phyloP scores from a whole-genome alignment of 2,113 vertebrate species.

The Fregetta grallaria region DNA sequence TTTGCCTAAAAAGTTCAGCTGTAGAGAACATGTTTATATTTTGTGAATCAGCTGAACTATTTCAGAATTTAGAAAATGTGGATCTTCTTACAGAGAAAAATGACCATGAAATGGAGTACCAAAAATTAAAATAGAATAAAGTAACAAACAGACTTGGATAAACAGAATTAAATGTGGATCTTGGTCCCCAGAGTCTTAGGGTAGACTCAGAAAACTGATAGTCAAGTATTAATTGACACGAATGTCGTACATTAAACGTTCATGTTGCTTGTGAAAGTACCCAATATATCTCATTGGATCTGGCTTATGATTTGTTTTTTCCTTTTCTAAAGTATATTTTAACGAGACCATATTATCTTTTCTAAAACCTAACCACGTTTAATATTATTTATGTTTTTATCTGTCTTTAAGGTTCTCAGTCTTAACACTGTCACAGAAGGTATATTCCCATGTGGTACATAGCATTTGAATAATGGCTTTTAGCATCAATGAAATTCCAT shows the following conservation, averaged over 20 bases:
- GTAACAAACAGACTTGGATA: neutral
- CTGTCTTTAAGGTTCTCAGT: neutral
- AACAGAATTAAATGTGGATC: neutral
- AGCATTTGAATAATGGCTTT: neutral
- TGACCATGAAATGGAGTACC: neutral
- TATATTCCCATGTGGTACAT: neutral
- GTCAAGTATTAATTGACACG: neutral
- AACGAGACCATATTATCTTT: neutral
- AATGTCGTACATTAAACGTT: neutral
- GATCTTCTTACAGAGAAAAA: neutral
- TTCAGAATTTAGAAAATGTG: neutral
- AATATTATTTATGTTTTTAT: neutral
- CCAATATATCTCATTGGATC: neutral
- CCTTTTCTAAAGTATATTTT: neutral
- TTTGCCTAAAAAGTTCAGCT: neutral
- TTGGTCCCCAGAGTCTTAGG: neutral
- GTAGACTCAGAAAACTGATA: neutral
- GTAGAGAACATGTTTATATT: neutral
- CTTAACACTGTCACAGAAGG: neutral
- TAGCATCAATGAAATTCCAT: neutral
- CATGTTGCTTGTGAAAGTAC: neutral
- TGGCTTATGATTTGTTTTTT: neutral
- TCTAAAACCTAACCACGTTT: neutral
- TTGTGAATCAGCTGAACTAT: neutral
- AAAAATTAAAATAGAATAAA: neutral